These are phyloP conservation scores for Iguana delicatissima DNA, from an alignment of 2,797 vertebrate species.

Conservation along the genomic window DNA sequence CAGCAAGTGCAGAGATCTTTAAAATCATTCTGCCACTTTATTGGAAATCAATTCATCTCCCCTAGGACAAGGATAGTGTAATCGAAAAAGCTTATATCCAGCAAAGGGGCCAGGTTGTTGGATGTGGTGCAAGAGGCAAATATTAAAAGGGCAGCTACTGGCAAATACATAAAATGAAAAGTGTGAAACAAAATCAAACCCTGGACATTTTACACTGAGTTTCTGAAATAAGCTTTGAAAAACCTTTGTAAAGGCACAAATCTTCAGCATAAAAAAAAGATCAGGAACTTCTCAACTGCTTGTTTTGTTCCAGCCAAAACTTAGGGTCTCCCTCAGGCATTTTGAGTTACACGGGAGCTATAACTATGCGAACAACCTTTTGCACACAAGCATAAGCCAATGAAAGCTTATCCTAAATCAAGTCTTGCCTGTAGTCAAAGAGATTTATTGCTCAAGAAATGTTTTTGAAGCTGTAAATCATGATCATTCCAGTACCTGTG, in stretches of 20 bases:
- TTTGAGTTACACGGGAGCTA: background rate
- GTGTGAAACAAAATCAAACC: conserved; percentile 20
- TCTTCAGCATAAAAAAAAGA: background rate
- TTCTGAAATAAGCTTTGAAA: background rate
- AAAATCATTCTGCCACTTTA: conserved; percentile 66
- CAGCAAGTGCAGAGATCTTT: conserved; percentile 57
- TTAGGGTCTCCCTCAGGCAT: no score
- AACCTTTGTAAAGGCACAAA: background rate
- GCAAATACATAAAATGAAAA: conserved; percentile 55
- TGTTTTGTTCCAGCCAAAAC: background rate
- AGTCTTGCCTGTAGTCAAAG: background rate
- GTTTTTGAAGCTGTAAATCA: background rate
- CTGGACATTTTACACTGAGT: background rate
- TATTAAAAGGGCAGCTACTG: conserved; percentile 28
- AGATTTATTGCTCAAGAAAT: background rate
- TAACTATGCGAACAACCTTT: background rate
- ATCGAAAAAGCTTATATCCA: conserved; percentile 50
- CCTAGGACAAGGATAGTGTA: conserved; percentile 58
- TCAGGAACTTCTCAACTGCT: background rate
- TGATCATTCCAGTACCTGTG: background rate
- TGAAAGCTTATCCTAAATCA: background rate
- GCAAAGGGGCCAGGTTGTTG: conserved; percentile 45
- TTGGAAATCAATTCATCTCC: conserved; percentile 70
- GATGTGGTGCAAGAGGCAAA: conserved; percentile 46
- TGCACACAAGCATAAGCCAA: background rate